Evolutionary conservation across 2,888 invertebrate species (phyloP).

Genomic region (Caenorhabditis wallacei): DNA sequence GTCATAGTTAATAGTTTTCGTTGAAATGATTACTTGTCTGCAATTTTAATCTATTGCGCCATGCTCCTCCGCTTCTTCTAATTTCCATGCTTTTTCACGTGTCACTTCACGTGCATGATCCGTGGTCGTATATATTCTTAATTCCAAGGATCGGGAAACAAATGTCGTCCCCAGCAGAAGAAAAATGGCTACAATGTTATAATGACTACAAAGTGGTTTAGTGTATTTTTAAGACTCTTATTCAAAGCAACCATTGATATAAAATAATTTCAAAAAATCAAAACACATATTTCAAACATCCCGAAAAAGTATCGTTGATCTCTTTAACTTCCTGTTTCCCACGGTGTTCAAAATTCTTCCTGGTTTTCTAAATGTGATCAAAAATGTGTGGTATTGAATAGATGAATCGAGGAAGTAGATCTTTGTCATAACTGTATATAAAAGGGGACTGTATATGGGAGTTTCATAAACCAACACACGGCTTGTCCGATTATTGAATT

Average conservation of each 20-base stretch:
- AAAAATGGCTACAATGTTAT: conserved; percentile 8
- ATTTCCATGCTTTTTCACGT: conserved; percentile 28
- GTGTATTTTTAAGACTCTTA: conserved; percentile 3
- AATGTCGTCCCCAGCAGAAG: conserved; percentile 5
- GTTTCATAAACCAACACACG: not conserved
- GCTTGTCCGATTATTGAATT: not conserved
- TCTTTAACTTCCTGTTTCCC: conserved; percentile 24
- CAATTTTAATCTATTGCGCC: conserved; percentile 17
- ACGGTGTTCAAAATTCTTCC: not conserved
- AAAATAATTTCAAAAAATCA: not conserved
- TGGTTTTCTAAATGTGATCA: conserved; percentile 8
- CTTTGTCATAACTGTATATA: not conserved
- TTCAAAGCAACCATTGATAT: not conserved
- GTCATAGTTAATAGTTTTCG: conserved; percentile 22
- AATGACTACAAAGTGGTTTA: conserved; percentile 30
- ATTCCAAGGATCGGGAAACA: conserved; percentile 30
- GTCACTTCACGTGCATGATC: conserved; percentile 31
- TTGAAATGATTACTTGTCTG: conserved; percentile 27
- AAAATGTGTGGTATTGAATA: not conserved
- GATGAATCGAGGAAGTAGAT: conserved; percentile 13
- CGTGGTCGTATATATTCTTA: conserved; percentile 14
- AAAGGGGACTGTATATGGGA: not conserved
- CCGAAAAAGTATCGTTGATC: not conserved
- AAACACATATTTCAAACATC: not conserved
- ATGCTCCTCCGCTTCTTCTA: conserved; percentile 10